These are phyloP conservation scores for Himantopus leucocephalus DNA, from an alignment of 2,113 vertebrate genomes.

Conservation along the genomic window DNA sequence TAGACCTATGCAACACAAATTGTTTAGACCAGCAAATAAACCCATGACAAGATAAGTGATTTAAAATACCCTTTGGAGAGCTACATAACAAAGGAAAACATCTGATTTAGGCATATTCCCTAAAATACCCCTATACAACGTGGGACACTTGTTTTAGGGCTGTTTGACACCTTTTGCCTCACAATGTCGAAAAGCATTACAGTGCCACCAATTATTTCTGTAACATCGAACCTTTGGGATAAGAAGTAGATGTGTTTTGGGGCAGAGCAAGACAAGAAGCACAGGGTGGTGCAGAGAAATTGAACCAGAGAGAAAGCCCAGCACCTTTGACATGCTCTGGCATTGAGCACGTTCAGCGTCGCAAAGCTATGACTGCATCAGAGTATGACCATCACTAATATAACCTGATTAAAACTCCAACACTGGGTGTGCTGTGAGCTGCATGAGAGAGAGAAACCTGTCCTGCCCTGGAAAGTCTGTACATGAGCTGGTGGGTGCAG, in stretches of 20 bases:
- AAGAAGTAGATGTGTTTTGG: background rate
- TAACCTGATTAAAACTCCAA: background rate
- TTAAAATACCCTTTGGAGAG: background rate
- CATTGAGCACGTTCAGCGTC: background rate
- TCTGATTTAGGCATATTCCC: too few relatives aligned
- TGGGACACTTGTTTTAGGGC: background rate
- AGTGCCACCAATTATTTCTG: background rate
- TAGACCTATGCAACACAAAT: background rate
- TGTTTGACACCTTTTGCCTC: background rate
- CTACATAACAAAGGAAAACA: background rate
- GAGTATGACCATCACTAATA: background rate
- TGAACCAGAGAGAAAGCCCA: background rate
- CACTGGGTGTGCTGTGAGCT: background rate
- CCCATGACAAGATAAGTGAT: background rate
- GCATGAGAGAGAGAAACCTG: background rate
- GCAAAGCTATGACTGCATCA: background rate
- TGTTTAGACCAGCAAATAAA: background rate
- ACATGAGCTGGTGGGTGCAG: rapidly evolving
- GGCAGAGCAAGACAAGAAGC: background rate
- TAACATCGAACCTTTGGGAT: background rate
- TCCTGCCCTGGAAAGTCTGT: background rate
- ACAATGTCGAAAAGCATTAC: background rate
- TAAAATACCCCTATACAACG: background rate
- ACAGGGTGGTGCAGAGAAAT: background rate
- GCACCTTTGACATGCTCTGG: background rate